Evolutionary conservation across 2,888 invertebrate genomes (phyloP).

Genomic region (Nymphalis urticae): DNA sequence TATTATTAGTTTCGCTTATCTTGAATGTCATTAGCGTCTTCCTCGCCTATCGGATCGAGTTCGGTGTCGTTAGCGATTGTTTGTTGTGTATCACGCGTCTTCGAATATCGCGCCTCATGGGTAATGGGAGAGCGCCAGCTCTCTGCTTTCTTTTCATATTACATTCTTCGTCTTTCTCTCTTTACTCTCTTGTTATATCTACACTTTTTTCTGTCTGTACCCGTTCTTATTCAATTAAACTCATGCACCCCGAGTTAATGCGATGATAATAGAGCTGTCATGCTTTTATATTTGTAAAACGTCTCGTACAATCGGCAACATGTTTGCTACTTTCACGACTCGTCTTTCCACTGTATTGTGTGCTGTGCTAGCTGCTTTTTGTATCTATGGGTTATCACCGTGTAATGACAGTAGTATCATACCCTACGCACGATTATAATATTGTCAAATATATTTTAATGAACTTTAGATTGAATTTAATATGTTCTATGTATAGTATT

Average conservation of each 20-base stretch:
- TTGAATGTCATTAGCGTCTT: slow-evolving; percentile 69
- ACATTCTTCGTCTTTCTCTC: slow-evolving; percentile 44
- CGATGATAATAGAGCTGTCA: slow-evolving; percentile 80
- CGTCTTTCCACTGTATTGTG: slow-evolving; percentile 81
- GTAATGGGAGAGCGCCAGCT: slow-evolving; percentile 29
- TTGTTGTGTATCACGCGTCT: slow-evolving; percentile 57
- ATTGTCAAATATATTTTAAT: slow-evolving; percentile 43
- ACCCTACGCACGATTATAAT: slow-evolving; percentile 66
- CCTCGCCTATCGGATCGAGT: slow-evolving; percentile 63
- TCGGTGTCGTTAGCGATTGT: slow-evolving; percentile 56
- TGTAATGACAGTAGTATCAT: slow-evolving; percentile 72
- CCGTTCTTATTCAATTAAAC: slow-evolving; percentile 65
- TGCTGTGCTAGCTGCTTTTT: slow-evolving; percentile 82
- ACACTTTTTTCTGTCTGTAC: slow-evolving; percentile 69
- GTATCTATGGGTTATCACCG: slow-evolving; percentile 80
- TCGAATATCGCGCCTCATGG: slow-evolving; percentile 36
- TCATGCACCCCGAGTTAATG: slow-evolving; percentile 73
- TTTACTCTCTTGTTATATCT: slow-evolving; percentile 24
- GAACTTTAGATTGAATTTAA: slow-evolving; percentile 29
- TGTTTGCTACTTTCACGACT: slow-evolving; percentile 79
- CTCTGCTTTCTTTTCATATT: slow-evolving; percentile 29
- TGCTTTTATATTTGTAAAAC: slow-evolving; percentile 80
- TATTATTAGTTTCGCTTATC: slow-evolving; percentile 68
- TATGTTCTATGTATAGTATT: slow-evolving; percentile 30
- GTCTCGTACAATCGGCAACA: slow-evolving; percentile 78